Evolutionary conservation across 2,113 vertebrate genomes (phyloP).

Genomic region (Colaptes auratus): DNA sequence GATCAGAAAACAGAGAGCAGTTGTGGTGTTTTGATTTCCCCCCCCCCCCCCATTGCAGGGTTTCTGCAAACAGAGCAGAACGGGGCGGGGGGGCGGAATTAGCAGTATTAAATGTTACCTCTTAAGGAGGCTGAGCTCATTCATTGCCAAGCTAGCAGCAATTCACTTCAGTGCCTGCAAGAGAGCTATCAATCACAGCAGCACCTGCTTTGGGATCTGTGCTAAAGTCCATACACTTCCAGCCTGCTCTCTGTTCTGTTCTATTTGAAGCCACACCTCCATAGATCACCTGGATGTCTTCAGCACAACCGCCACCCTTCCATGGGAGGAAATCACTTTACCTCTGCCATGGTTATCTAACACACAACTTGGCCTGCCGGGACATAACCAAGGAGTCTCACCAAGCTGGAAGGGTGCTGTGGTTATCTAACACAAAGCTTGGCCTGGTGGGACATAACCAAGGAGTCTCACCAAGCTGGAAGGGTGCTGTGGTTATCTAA

Average conservation of each 20-base stretch:
- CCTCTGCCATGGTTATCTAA: neutral
- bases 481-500: neutral
- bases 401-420: neutral
- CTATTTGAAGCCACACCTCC: neutral
- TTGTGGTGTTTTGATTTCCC: neutral
- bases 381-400: neutral
- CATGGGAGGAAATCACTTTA: neutral
- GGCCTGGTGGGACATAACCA: neutral
- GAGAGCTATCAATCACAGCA: conserved; percentile 3
- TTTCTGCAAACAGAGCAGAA: neutral
- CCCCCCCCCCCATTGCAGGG: neutral
- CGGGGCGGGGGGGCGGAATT: neutral
- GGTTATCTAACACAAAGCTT: neutral
- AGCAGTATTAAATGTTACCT: neutral
- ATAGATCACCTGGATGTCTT: neutral
- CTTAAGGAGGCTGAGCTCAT: neutral
- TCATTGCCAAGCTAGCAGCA: neutral
- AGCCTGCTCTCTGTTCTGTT: conserved; percentile 35
- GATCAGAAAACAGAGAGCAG: neutral
- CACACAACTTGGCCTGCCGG: neutral
- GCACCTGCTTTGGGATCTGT: conserved; percentile 12
- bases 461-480: neutral
- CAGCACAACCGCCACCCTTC: neutral
- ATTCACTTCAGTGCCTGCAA: neutral
- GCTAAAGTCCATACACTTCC: conserved; percentile 21